A percentile compares a stretch with the other conserved stretches of the same genome.
Evolutionary conservation across 2,888 invertebrate species (phyloP).

Genomic region (Synanthedon andrenaeformis): DNA sequence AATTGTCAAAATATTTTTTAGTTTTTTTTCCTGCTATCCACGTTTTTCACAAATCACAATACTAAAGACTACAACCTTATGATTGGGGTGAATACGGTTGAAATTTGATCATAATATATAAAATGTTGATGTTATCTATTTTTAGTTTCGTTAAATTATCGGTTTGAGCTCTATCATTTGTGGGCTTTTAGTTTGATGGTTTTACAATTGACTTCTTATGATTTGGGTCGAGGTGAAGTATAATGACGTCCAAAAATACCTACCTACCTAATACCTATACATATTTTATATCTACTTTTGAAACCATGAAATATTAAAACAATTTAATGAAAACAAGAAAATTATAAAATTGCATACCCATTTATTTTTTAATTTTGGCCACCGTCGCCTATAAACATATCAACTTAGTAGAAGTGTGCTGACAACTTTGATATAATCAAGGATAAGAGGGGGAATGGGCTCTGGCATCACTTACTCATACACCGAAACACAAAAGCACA

Average conservation of each 20-base stretch:
- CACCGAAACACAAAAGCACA: no score
- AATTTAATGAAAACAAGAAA: no score
- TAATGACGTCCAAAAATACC: neutral
- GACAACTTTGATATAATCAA: no score
- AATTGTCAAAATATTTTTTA: slow-evolving; percentile 16
- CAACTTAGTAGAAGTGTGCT: no score
- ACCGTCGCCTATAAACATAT: no score
- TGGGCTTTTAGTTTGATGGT: slow-evolving; percentile 12
- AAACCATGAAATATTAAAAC: no score
- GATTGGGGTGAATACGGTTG: neutral
- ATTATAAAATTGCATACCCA: no score
- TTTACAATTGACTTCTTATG: slow-evolving; percentile 7
- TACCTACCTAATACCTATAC: no score
- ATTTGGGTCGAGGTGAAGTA: slow-evolving; percentile 1
- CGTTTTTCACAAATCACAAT: neutral
- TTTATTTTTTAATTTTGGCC: no score
- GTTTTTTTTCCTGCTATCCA: neutral
- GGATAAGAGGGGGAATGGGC: no score
- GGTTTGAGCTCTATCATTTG: slow-evolving; percentile 10
- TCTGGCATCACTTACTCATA: no score
- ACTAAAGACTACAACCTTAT: neutral
- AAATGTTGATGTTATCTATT: neutral
- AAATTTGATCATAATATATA: neutral
- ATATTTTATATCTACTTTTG: neutral
- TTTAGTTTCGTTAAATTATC: slow-evolving; percentile 2